phyloP scores from a whole-genome alignment of 2,797 vertebrate species.

The Halcyon smyrnensis region DNA sequence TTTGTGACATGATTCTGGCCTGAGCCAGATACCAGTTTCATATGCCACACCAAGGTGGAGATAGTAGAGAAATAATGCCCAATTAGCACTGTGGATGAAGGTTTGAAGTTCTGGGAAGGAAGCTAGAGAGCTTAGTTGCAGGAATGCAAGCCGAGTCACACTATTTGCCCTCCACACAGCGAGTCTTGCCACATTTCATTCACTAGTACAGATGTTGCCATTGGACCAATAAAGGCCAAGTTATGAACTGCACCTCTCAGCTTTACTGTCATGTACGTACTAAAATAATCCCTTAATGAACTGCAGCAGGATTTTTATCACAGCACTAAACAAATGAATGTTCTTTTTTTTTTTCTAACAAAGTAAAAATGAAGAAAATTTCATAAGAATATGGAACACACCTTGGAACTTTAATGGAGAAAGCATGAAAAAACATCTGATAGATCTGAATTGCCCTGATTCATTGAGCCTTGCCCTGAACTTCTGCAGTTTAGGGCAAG shows the following conservation, averaged over 20 bases:
- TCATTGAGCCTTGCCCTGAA: background rate
- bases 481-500: background rate
- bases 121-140: background rate
- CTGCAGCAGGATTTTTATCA: background rate
- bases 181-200: background rate
- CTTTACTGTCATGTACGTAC: background rate
- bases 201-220: background rate
- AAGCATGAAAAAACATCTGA: background rate
- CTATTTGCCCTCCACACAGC: background rate
- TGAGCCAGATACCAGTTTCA: background rate
- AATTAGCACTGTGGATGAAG: background rate
- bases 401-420: background rate
- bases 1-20: background rate
- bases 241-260: background rate
- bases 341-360: background rate
- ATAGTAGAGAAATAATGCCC: background rate
- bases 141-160: background rate
- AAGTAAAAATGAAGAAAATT: background rate
- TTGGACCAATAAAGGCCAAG: background rate
- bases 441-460: background rate
- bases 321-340: background rate
- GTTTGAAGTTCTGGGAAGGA: background rate
- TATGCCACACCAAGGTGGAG: fast-evolving
- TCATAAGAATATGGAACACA: background rate
- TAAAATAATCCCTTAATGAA: background rate